These are phyloP conservation scores for Nomada flava DNA, from an alignment of 2,888 invertebrate species.

Conservation along the genomic window DNA sequence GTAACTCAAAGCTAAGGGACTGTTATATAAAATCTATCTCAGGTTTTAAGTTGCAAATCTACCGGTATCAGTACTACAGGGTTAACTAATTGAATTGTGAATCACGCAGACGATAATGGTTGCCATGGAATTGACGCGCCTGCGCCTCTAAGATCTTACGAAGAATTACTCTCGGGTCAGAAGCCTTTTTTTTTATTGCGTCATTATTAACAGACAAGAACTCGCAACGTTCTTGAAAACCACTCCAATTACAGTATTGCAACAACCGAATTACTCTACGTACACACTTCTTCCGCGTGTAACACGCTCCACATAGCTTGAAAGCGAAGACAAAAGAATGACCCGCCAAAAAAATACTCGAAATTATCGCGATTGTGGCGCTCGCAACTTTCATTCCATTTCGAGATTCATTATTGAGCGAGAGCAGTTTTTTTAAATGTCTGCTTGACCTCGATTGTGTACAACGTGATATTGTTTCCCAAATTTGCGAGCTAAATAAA, in stretches of 20 bases:
- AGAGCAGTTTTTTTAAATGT: neutral
- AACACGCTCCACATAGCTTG: conserved; percentile 44
- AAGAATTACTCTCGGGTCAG: conserved; percentile 32
- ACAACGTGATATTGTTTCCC: neutral
- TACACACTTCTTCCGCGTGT: conserved; percentile 5
- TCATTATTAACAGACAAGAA: conserved; percentile 41
- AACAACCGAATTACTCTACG: conserved; percentile 40
- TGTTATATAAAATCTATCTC: too few species aligned
- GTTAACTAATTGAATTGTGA: neutral
- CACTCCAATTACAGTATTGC: conserved; percentile 51
- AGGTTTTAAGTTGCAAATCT: too few species aligned
- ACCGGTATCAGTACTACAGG: too few species aligned
- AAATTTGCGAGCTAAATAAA: neutral
- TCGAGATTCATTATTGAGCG: neutral
- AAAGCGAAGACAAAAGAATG: conserved; percentile 36
- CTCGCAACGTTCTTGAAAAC: conserved; percentile 25
- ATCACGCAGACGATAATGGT: neutral
- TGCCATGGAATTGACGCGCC: neutral
- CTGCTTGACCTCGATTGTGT: neutral
- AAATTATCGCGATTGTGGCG: conserved; percentile 10
- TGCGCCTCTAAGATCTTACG: conserved; percentile 4
- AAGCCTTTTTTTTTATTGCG: conserved; percentile 16
- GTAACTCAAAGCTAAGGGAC: too few species aligned
- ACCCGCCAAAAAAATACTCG: conserved; percentile 16
- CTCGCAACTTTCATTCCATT: neutral